phyloP scores from a whole-genome alignment of 2,113 vertebrate species.

The Gallinago media region DNA sequence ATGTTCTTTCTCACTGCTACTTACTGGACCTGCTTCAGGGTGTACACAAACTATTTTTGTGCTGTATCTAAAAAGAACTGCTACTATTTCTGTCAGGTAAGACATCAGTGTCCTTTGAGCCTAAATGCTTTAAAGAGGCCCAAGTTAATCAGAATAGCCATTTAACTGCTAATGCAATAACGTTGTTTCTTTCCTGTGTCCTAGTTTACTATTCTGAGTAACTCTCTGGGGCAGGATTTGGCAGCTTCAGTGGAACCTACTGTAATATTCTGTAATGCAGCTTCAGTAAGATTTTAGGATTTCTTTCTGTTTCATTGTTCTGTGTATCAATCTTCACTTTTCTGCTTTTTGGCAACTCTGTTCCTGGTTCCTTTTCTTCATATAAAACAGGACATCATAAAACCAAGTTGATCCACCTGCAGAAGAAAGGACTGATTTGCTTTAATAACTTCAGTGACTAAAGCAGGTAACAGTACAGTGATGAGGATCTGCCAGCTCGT shows the following conservation, averaged over 20 bases:
- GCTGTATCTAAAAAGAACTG: neutral
- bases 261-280: neutral
- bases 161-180: neutral
- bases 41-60: neutral
- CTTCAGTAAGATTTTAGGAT: neutral
- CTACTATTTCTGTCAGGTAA: neutral
- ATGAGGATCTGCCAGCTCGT: neutral
- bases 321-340: neutral
- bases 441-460: conserved; percentile 33
- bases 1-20: neutral
- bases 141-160: neutral
- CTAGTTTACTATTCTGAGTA: neutral
- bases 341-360: conserved; percentile 42
- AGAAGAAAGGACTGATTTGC: conserved; percentile 31
- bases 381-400: conserved; percentile 25
- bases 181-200: neutral
- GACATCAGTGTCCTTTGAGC: neutral
- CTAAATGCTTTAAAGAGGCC: neutral
- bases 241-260: neutral
- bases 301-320: conserved; percentile 1
- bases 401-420: neutral
- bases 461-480: conserved; percentile 37
- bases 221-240: neutral
- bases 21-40: neutral
- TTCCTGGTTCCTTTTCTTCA: conserved; percentile 42